Conservation (phyloP, 2,797 vertebrate species). For the Taeniopygia guttata region DNA sequence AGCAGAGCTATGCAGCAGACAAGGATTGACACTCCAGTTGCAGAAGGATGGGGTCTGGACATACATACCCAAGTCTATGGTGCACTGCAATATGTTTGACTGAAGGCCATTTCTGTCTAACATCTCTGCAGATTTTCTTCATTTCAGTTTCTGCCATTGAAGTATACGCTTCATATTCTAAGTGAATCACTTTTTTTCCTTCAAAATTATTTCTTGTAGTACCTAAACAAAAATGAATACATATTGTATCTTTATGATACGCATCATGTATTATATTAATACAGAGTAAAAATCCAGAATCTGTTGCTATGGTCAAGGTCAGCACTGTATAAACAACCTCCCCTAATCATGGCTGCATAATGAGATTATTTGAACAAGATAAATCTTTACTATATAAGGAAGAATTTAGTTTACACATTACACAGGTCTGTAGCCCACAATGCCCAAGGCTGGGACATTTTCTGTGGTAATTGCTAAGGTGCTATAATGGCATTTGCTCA, state of each 20-base stretch:
- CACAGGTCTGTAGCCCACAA: background rate
- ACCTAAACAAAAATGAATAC: conserved; percentile 71
- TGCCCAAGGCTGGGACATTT: background rate
- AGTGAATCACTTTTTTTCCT: conserved; percentile 82
- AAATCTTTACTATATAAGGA: background rate
- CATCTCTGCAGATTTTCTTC: conserved; percentile 82
- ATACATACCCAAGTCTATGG: conserved; percentile 88
- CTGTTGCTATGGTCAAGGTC: background rate
- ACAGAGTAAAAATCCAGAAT: background rate
- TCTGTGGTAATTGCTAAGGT: background rate
- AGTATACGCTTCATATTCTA: conserved; percentile 91
- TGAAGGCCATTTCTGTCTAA: conserved; percentile 84
- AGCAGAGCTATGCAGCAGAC: background rate
- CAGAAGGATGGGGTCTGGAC: background rate
- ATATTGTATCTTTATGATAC: background rate
- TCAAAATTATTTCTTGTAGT: conserved; percentile 87
- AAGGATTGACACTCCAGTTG: background rate
- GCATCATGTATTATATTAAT: background rate
- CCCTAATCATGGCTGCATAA: background rate
- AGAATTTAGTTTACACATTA: background rate
- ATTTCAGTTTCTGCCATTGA: conserved; percentile 89
- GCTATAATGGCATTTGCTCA: background rate
- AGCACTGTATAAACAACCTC: background rate
- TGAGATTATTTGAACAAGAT: background rate
- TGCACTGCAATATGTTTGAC: conserved; percentile 85